Conservation (phyloP, 1,140 invertebrate genomes). For the Nylanderia fulva region DNA sequence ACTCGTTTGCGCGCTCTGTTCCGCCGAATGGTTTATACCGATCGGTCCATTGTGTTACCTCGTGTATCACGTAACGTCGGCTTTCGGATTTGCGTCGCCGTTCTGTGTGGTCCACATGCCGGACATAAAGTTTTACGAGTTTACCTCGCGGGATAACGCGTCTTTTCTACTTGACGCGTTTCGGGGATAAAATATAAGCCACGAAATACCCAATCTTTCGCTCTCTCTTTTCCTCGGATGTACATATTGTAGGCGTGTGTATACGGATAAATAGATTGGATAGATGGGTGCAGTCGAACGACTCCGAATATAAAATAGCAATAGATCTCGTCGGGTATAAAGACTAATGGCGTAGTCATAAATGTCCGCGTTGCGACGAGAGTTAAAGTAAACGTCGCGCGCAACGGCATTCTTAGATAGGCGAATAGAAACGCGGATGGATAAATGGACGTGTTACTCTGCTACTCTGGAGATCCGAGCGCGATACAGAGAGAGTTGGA, state of each 20-base stretch:
- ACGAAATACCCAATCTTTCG: background rate
- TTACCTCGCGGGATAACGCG: conserved; percentile 9
- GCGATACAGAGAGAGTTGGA: conserved; percentile 24
- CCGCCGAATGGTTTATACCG: conserved; percentile 21
- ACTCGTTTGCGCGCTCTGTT: conserved; percentile 21
- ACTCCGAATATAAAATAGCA: conserved; percentile 33
- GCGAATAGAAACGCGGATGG: conserved; percentile 47
- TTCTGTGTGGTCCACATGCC: conserved; percentile 47
- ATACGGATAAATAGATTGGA: conserved; percentile 25
- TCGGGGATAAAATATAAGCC: conserved; percentile 28
- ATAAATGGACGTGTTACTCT: conserved; percentile 22
- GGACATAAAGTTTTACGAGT: conserved; percentile 40
- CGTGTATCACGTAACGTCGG: background rate
- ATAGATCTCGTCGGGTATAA: conserved; percentile 51
- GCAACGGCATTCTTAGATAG: conserved; percentile 17
- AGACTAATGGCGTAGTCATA: conserved; percentile 50
- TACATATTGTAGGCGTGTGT: background rate
- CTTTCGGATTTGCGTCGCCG: conserved; percentile 19
- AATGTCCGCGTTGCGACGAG: conserved; percentile 40
- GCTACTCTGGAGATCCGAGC: conserved; percentile 50
- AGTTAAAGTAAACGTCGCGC: conserved; percentile 28
- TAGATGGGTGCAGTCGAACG: conserved; percentile 16
- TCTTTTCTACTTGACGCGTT: background rate
- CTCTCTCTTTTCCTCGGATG: background rate
- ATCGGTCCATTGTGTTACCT: conserved; percentile 44